phyloP scores from a whole-genome alignment of 2,888 invertebrate genomes.

The Platycheirus rosarum region DNA sequence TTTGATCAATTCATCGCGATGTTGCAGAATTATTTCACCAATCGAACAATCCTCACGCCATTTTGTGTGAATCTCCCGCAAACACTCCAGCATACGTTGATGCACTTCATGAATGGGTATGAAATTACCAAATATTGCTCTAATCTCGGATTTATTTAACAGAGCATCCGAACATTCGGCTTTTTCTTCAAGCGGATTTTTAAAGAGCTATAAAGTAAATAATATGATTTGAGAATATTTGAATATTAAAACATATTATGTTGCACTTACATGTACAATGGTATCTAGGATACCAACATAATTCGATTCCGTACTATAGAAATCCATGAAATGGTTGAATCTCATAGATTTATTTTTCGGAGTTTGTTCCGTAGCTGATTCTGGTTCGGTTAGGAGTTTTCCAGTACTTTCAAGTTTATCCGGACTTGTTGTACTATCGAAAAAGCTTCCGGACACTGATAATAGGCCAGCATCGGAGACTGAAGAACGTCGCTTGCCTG shows the following conservation, averaged over 20 bases:
- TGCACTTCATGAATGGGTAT: conserved; percentile 97
- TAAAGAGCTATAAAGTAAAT: conserved; percentile 89
- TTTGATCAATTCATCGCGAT: conserved; percentile 93
- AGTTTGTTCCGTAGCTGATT: conserved; percentile 77
- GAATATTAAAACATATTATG: neutral
- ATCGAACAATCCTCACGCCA: conserved; percentile 95
- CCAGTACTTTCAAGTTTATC: conserved; percentile 84
- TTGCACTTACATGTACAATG: conserved; percentile 90
- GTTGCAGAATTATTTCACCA: conserved; percentile 94
- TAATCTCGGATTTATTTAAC: conserved; percentile 94
- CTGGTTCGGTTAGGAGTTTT: conserved; percentile 79
- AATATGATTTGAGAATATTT: conserved; percentile 2
- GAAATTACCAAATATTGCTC: conserved; percentile 97
- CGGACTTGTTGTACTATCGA: conserved; percentile 94
- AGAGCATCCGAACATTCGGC: conserved; percentile 89
- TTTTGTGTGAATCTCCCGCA: conserved; percentile 82
- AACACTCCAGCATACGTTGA: conserved; percentile 87
- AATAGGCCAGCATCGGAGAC: conserved; percentile 93
- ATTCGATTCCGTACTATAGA: conserved; percentile 98
- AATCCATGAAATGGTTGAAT: conserved; percentile 87
- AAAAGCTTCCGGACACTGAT: conserved; percentile 93
- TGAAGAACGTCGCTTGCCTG: conserved; percentile 90
- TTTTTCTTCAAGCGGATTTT: conserved; percentile 94
- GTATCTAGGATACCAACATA: conserved; percentile 97
- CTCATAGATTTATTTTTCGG: conserved; percentile 82